These are phyloP conservation scores for Erpobdella octoculata DNA, from an alignment of 2,888 invertebrate species.

Conservation along the genomic window DNA sequence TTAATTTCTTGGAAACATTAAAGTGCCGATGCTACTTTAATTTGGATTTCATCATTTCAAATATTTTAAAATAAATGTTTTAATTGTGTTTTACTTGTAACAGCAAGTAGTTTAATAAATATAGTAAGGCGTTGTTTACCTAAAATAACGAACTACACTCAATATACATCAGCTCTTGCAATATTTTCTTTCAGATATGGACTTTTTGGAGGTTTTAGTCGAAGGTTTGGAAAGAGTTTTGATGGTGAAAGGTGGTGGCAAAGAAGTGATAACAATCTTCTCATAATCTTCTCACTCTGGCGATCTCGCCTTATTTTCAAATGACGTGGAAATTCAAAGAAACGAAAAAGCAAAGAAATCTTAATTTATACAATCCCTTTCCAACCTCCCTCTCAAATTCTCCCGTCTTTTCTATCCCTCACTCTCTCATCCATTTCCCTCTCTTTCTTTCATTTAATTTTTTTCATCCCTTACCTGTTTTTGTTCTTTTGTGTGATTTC, in stretches of 20 bases:
- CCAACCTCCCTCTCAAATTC: not conserved
- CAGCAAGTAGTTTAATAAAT: too few relatives aligned
- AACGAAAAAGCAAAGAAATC: too few relatives aligned
- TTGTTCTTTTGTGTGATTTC: too few relatives aligned
- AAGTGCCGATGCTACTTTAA: too few relatives aligned
- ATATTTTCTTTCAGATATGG: slow-evolving; percentile 73
- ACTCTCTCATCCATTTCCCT: not conserved
- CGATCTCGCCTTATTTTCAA: too few relatives aligned
- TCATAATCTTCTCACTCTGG: slow-evolving; percentile 68
- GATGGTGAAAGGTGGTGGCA: slow-evolving; percentile 92
- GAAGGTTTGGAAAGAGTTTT: slow-evolving; percentile 90
- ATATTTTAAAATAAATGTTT: not conserved
- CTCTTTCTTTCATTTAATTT: not conserved
- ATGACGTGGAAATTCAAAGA: too few relatives aligned
- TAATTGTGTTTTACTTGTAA: too few relatives aligned
- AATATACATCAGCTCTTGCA: too few relatives aligned
- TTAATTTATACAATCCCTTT: not conserved
- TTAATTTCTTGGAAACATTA: too few relatives aligned
- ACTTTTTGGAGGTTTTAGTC: slow-evolving; percentile 92
- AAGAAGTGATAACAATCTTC: slow-evolving; percentile 97
- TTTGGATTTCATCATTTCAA: not conserved
- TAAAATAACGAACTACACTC: too few relatives aligned
- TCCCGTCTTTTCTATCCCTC: not conserved
- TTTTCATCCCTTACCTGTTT: not conserved
- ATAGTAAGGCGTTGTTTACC: too few relatives aligned